A percentile compares a stretch with the other conserved stretches of the same genome.
Evolutionary conservation across 2,113 vertebrate species (phyloP).

Genomic region (Castor canadensis): DNA sequence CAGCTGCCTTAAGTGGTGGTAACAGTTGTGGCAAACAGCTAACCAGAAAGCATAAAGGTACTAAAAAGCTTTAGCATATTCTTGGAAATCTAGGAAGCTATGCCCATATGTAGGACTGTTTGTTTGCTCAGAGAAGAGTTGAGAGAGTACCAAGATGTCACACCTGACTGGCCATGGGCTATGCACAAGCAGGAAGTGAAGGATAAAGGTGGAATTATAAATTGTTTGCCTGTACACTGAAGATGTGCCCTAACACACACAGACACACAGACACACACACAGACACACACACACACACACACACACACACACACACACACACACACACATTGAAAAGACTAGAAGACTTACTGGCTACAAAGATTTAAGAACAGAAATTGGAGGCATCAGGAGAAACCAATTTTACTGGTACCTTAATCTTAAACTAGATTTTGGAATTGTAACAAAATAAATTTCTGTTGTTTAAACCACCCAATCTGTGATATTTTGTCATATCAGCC

Average conservation of each 20-base stretch:
- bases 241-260: not conserved
- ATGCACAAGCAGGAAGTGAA: not conserved
- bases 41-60: not conserved
- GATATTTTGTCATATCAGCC: not conserved
- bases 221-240: not conserved
- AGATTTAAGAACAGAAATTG: not conserved
- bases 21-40: not conserved
- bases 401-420: not conserved
- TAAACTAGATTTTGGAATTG: not conserved
- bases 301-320: too few species aligned
- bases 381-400: not conserved
- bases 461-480: not conserved
- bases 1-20: not conserved
- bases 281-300: too few species aligned
- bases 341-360: not conserved
- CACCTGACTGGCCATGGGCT: too few species aligned
- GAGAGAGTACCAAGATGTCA: too few species aligned
- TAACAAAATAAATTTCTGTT: not conserved
- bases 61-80: not conserved
- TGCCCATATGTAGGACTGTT: not conserved
- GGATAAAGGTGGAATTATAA: not conserved
- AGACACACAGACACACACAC: not conserved
- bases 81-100: not conserved
- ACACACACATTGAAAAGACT: not conserved
- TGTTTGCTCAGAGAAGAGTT: too few species aligned